Evolutionary conservation across 1,140 invertebrate genomes (phyloP).

Genomic region (Pogonus chalceus): DNA sequence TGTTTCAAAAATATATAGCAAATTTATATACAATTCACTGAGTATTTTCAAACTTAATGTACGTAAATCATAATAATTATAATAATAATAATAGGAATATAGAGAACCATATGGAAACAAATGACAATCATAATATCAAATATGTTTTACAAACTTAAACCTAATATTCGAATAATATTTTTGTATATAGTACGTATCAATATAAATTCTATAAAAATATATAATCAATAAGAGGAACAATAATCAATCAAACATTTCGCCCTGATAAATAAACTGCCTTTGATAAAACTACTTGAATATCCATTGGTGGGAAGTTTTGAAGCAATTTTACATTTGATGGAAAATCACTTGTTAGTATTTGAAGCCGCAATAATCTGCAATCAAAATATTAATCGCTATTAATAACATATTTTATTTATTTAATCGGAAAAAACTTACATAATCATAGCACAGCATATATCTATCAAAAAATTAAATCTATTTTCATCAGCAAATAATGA

Average conservation of each 20-base stretch:
- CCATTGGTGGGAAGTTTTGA: constrained; percentile 71
- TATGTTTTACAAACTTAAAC: no score
- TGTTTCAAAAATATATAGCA: no score
- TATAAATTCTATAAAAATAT: no score
- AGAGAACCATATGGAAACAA: no score
- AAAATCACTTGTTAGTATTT: constrained; percentile 79
- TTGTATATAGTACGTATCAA: neutral
- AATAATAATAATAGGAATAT: no score
- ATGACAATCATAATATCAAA: no score
- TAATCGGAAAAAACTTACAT: constrained; percentile 55
- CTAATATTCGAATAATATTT: no score
- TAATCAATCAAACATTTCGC: neutral
- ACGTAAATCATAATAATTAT: no score
- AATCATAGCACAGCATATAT: constrained; percentile 93
- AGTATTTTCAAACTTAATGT: no score
- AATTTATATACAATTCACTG: no score
- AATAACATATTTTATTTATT: constrained; percentile 4
- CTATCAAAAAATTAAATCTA: constrained; percentile 82
- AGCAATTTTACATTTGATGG: constrained; percentile 86
- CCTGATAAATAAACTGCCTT: constrained; percentile 40
- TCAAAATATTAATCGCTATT: constrained; percentile 14
- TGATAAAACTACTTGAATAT: constrained; percentile 56
- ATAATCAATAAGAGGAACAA: no score
- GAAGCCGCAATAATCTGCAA: constrained; percentile 66
- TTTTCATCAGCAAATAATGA: constrained; percentile 82